Base-by-base conservation (phyloP, 1,140 invertebrate species). In the Asobara japonica region DNA sequence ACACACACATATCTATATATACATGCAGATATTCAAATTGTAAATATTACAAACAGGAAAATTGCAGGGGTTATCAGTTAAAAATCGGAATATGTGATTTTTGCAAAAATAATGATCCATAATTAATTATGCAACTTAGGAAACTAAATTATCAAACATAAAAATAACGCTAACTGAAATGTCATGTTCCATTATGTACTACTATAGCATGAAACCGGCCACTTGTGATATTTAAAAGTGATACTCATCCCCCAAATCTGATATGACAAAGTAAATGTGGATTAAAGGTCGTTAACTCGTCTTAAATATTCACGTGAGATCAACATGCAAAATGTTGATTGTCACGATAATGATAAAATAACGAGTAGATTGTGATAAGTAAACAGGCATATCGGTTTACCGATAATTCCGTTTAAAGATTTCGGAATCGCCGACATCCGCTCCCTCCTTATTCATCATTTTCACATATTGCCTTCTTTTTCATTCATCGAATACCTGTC, bases 401-500 rank as follows among this genome's bases (percentile, higher is more conserved):
- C 60, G 22, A 61, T 48, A 73, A 74, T 67, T 73, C 67, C 67
- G 48, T 76, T 71, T 75, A 72, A 77, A 76, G 70, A 75, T 56
- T 38, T 69, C 45, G 41, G 66, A 45, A 65, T 66, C 45, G 48
- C 62, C 68, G 73, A 68, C 69, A 68, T 74, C 71, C 75, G 72
- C 65, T 70, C 76, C 76, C 77, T 76, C 76, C 75, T 74, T 72
- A 74, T 69, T 66, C 73, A 41, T 25, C 25, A 1, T 25, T 22
- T 18, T 38, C 62, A 25, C 29, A 41, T 68, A 45, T 69, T 73
- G 41, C 29, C 27, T 29, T 29, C 66, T 29, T 48, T 31, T 11
- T 73, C 69, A 73, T 72, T 72, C 72, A 78, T 77, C 76, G 79
- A 77, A 80, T 75, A 78, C 74, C 80, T 76, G 82, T 82, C 80